These are phyloP conservation scores for Steinernema feltiae DNA, from an alignment of 1,140 invertebrate species.

Conservation along the genomic window DNA sequence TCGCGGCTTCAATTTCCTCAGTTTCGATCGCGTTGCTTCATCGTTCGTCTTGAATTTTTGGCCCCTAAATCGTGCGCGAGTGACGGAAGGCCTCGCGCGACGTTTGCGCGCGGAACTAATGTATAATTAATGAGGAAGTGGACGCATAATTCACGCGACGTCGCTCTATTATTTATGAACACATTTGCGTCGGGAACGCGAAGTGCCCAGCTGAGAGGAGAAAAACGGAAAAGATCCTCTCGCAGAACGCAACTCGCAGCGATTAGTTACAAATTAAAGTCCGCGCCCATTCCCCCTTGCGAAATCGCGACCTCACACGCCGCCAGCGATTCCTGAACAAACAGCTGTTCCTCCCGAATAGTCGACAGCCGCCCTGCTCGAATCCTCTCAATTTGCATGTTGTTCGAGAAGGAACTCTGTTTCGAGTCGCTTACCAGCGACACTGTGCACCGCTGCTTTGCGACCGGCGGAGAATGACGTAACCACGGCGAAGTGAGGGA, in stretches of 20 bases:
- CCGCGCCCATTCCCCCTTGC: neutral
- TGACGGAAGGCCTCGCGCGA: neutral
- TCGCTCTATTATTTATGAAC: slow-evolving; percentile 14
- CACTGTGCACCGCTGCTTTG: neutral
- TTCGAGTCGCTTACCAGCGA: neutral
- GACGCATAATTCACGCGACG: slow-evolving; percentile 14
- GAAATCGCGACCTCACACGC: neutral
- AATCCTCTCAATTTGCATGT: neutral
- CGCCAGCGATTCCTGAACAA: neutral
- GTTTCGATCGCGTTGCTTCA: neutral
- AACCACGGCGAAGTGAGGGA: no score
- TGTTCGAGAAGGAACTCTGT: neutral
- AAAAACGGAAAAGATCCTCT: neutral
- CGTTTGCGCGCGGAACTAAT: neutral
- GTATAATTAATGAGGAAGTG: slow-evolving; percentile 3
- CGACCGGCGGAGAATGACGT: no score
- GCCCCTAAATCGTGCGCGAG: neutral
- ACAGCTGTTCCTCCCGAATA: neutral
- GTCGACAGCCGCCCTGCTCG: neutral
- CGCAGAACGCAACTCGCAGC: neutral
- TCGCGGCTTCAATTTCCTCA: neutral
- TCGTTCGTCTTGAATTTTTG: neutral
- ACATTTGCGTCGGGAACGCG: neutral
- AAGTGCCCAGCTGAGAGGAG: neutral
- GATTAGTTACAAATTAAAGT: neutral